A percentile compares a stretch with the other conserved stretches of the same genome.
phyloP scores from a whole-genome alignment of 2,113 vertebrate species.

The Nansenia antarctica region DNA sequence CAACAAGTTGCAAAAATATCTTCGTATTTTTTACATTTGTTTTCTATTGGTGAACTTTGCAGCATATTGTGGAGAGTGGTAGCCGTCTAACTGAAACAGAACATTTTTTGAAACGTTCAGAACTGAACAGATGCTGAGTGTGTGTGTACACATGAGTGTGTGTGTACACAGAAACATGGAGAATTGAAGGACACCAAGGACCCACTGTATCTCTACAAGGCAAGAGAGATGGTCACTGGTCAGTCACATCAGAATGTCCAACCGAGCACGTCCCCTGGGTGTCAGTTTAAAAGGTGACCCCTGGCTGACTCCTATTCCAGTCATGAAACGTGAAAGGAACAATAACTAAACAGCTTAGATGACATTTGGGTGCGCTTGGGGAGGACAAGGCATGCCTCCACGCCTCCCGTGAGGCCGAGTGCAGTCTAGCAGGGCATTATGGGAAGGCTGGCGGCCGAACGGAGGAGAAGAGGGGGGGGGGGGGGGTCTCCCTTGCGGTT shows the following conservation, averaged over 20 bases:
- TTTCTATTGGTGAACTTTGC: constrained; percentile 60
- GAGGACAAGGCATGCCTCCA: too few relatives aligned
- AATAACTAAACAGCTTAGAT: too few relatives aligned
- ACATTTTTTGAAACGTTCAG: constrained; percentile 3
- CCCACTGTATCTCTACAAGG: too few relatives aligned
- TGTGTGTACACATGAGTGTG: neutral
- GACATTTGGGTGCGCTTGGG: too few relatives aligned
- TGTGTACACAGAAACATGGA: neutral
- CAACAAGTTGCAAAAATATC: constrained; percentile 73
- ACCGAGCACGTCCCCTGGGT: too few relatives aligned
- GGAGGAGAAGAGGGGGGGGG: neutral
- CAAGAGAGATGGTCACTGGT: too few relatives aligned
- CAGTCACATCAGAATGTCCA: too few relatives aligned
- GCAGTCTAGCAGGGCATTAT: neutral
- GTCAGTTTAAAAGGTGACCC: too few relatives aligned
- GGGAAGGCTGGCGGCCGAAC: neutral
- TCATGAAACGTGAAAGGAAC: too few relatives aligned
- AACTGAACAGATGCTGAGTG: neutral
- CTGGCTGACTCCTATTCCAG: too few relatives aligned
- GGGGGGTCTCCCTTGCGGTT: constrained; percentile 1
- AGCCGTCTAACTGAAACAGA: constrained; percentile 9
- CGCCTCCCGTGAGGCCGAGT: too few relatives aligned
- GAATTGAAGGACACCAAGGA: too few relatives aligned
- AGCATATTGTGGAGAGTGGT: constrained; percentile 62
- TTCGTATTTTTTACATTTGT: constrained; percentile 50